Conservation (phyloP, 2,797 vertebrate species). For the Pangasius macronema region DNA sequence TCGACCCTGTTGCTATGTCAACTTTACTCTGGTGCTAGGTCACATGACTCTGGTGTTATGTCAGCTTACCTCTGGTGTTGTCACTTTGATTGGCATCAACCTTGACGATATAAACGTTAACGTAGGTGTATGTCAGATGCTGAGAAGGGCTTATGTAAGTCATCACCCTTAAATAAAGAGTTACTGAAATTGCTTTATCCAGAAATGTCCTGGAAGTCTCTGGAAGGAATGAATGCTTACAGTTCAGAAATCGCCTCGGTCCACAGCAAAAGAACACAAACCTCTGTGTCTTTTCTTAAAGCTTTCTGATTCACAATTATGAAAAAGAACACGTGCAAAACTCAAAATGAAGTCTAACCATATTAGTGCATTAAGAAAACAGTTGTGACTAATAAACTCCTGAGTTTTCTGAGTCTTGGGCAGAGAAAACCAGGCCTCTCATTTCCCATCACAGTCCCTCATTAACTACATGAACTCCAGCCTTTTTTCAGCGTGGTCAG, state of each 20-base stretch:
- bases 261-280: neutral
- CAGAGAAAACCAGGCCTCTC: constrained; percentile 28
- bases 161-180: neutral
- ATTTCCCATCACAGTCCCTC: constrained; percentile 40
- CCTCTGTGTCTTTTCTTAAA: neutral
- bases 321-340: neutral
- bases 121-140: neutral
- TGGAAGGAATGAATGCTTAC: constrained; percentile 40
- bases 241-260: constrained; percentile 15
- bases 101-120: neutral
- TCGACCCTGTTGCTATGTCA: neutral
- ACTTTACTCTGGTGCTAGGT: neutral
- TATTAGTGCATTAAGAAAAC: constrained; percentile 13
- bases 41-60: neutral
- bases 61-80: neutral
- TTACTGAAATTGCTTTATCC: neutral
- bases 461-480: constrained; percentile 48
- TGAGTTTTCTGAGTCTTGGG: neutral
- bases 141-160: neutral
- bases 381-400: constrained; percentile 16
- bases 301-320: neutral
- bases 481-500: constrained; percentile 44
- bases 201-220: neutral
- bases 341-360: constrained; percentile 6
- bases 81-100: neutral